Percentiles rank a stretch among this genome's conserved stretches.
Evolutionary conservation across 2,113 vertebrate species (phyloP).

Genomic region (Bucco capensis): DNA sequence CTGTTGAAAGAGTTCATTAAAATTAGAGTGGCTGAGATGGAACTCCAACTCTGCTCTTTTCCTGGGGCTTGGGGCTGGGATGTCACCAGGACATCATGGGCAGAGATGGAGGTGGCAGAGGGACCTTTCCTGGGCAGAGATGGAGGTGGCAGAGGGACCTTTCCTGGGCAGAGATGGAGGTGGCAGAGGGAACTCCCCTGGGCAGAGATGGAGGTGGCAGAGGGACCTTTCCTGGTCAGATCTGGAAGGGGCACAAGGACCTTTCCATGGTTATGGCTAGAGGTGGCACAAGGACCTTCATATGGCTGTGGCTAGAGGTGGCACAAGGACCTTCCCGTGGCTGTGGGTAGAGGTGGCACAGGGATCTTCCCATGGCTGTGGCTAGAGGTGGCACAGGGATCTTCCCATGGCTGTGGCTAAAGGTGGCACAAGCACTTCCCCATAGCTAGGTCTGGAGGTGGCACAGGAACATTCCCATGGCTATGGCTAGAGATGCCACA

Average conservation of each 20-base stretch:
- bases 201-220: not conserved
- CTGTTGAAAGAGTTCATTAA: not conserved
- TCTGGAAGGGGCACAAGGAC: not conserved
- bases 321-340: not conserved
- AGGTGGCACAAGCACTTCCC: not conserved
- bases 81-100: not conserved
- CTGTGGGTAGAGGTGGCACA: accelerated
- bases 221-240: not conserved
- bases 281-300: not conserved
- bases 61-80: not conserved
- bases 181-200: not conserved
- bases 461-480: not conserved
- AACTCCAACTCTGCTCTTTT: not conserved
- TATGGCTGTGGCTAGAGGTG: accelerated
- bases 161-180: accelerated
- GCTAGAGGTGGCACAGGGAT: not conserved
- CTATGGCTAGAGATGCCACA: accelerated
- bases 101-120: not conserved
- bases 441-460: not conserved
- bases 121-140: not conserved
- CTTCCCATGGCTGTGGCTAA: no score
- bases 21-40: not conserved
- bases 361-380: not conserved
- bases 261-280: no score
- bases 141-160: not conserved